phyloP scores from a whole-genome alignment of 2,113 vertebrate genomes.

The Oryctolagus cuniculus region mOryCun1.1 NC_091439.1:27085001-27085500 shows the following conservation, averaged over 20 bases:
- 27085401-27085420: slow-evolving; percentile 52
- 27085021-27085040: background rate
- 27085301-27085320: slow-evolving; percentile 64
- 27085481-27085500: slow-evolving; percentile 55
- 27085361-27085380: slow-evolving; percentile 41
- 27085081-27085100: background rate
- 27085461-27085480: background rate
- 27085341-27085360: slow-evolving; percentile 46
- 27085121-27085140: background rate
- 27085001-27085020: background rate
- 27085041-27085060: background rate
- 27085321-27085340: slow-evolving; percentile 34
- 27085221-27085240: background rate
- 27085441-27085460: slow-evolving; percentile 26
- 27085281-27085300: slow-evolving; percentile 50
- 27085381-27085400: slow-evolving; percentile 51
- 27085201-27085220: background rate
- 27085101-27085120: background rate
- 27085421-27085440: slow-evolving; percentile 49
- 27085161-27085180: slow-evolving; percentile 20
- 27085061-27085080: background rate
- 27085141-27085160: background rate
- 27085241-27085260: background rate
- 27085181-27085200: background rate
- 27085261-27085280: slow-evolving; percentile 54